Evolutionary conservation across 2,113 vertebrate species (phyloP), one percentile per base, ranked within the genome.

Genomic region (Mustela nigripes): DNA sequence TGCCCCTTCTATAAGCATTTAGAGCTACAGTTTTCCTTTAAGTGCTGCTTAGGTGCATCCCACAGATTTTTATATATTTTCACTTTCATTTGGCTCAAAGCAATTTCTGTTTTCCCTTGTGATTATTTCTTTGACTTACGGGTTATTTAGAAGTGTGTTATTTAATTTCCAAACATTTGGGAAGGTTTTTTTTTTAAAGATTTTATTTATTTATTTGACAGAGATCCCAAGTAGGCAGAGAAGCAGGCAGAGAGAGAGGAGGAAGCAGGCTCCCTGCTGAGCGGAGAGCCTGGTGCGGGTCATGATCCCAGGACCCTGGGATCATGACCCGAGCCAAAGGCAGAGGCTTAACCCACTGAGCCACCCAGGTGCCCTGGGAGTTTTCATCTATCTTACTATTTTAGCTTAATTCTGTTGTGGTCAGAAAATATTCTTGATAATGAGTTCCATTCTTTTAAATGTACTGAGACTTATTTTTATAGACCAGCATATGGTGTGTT

Each of bases 31-130:
- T 85, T 95, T 85, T 73, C 50, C 63, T 87, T 69, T 42, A 53
- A 71, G 33, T 60, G 56, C 50, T 86, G 21, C 28, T 67, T 53
- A 87, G 50, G n/a, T 73, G 28, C 42, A 81, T 81, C n/a, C 58
- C 42, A 73, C 53, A 92, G 33, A 95, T 80, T 93, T 95, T 92
- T 24, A 53, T 79, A 62, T 39, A 53, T 69, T 79, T 80, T 95
- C 53, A 58, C 89, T 89, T 95, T 81, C 39, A 67, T 84, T 95
- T 91, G 7, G 1, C 65, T 90, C 28, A 90, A 33, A 76, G 45
- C 11, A 90, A 45, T 65, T 84, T 82, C 45, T 95, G n/a, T 83
- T 90, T 76, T 76, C 26, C 63, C 31, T 71, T 88, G 24, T 62
- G 93, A 94, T 89, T 88, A 88, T 63, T 88, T 81, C 15, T 50